Percentiles rank a stretch among this genome's conserved stretches.
Evolutionary conservation across 2,113 vertebrate species (phyloP).

Genomic region (Cepphus grylle): DNA sequence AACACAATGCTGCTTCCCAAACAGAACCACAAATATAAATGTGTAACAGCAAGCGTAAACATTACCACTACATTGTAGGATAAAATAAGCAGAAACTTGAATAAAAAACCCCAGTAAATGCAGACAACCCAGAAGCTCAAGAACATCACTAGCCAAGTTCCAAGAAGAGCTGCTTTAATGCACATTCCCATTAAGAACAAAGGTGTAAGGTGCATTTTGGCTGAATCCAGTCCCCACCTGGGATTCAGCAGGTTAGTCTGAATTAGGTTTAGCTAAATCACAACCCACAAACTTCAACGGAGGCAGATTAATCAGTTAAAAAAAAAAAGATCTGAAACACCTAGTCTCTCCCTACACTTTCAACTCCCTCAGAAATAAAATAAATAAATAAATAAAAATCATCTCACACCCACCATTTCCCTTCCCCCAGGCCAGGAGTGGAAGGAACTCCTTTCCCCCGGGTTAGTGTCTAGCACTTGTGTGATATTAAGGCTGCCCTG

Average conservation of each 20-base stretch:
- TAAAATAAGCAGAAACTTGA: not conserved
- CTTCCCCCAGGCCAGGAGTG: not conserved
- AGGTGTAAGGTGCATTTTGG: not conserved
- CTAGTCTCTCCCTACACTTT: not conserved
- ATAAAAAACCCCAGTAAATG: not conserved
- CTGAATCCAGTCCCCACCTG: not conserved
- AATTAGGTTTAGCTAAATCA: not conserved
- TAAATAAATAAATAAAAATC: not conserved
- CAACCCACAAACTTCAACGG: not conserved
- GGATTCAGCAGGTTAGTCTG: not conserved
- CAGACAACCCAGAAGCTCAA: not conserved
- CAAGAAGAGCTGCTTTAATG: not conserved
- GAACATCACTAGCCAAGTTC: not conserved
- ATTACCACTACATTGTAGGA: rapidly evolving
- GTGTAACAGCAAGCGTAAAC: not conserved
- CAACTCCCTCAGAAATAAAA: not conserved
- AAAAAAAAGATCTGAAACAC: not conserved
- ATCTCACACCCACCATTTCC: not conserved
- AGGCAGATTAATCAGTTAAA: not conserved
- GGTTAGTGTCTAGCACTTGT: not conserved
- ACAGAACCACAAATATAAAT: not conserved
- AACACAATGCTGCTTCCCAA: not conserved
- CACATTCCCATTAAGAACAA: not conserved
- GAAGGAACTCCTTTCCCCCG: not conserved
- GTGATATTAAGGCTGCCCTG: not conserved